Evolutionary conservation across 2,888 invertebrate species (phyloP), one percentile per base, ranked within the genome.

Genomic region (Horisme vitalbata): DNA sequence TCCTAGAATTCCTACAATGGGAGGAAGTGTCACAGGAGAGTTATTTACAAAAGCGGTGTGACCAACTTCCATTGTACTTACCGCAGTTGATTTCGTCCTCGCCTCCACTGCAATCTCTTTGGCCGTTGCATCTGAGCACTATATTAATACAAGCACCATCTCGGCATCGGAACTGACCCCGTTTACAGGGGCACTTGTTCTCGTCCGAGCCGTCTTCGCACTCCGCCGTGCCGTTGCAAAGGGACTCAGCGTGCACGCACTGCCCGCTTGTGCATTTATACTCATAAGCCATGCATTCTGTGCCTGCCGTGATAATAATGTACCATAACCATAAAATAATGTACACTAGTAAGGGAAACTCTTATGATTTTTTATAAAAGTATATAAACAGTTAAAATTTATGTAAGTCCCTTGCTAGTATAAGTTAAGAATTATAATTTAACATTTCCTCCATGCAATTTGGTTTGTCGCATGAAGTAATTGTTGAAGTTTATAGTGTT

Each of bases 121-220:
- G 70, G 59, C 91, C 91, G 72, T 95, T 91, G 79, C 96, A 96
- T 63, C 91, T 86, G 57, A 91, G 90, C 34, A 89, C 88, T 59
- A 88, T 80, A 65, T 91, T 88, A 74, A 94, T 90, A 81, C 95
- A 95, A 68, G 91, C 80, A 54, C 93, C 93, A 65, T 93, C 92
- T 62, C 93, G 83, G 75, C 93, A 93, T 36, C 75, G 75, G 71
- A 90, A 91, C 65, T 92, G 79, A 45, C 84, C 91, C 46, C 86
- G 71, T 70, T 82, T 86, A 70, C 88, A 87, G 46, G 81, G 74
- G 57, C 89, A 89, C 56, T 72, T 70, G 34, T 38, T 56, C 68
- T 89, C 89, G 47, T 88, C 89, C 4, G 91, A 89, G 20, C 74
- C 77, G 66, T 93, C 91, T 45, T 67, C 56, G 68, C 92, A 92